Evolutionary conservation across 2,888 invertebrate genomes (phyloP).

Genomic region (Drosophila hamatofila): DNA sequence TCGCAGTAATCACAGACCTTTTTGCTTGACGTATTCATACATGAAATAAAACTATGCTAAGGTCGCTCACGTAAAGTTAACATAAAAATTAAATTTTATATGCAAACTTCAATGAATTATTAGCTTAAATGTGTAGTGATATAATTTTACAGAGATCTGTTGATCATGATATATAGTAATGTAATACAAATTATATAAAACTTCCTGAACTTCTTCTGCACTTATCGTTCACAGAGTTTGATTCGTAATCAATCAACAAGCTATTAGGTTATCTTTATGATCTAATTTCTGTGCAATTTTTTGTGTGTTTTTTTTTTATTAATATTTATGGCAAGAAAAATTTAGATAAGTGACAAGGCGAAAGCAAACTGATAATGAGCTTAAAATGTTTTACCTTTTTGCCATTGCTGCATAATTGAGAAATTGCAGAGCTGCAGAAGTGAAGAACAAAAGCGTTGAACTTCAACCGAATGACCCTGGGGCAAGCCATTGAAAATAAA

Average conservation of each 20-base stretch:
- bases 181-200: neutral
- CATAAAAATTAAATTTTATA: constrained; percentile 19
- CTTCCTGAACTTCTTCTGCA: neutral
- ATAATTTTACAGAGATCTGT: constrained; percentile 1
- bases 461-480: constrained; percentile 62
- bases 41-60: constrained; percentile 23
- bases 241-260: constrained; percentile 54
- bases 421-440: constrained; percentile 43
- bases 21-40: constrained; percentile 11
- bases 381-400: constrained; percentile 30
- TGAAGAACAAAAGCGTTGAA: constrained; percentile 52
- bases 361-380: constrained; percentile 39
- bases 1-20: constrained; percentile 22
- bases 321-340: constrained; percentile 43
- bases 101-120: constrained; percentile 21
- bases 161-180: neutral
- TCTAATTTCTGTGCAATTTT: constrained; percentile 25
- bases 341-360: constrained; percentile 52
- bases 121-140: neutral
- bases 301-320: neutral
- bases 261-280: constrained; percentile 63
- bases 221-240: constrained; percentile 29
- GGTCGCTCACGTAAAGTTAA: constrained; percentile 25
- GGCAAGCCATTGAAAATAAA: constrained; percentile 31
- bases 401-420: constrained; percentile 30